phyloP scores from a whole-genome alignment of 2,888 invertebrate genomes.

The Apoderus coryli region DNA sequence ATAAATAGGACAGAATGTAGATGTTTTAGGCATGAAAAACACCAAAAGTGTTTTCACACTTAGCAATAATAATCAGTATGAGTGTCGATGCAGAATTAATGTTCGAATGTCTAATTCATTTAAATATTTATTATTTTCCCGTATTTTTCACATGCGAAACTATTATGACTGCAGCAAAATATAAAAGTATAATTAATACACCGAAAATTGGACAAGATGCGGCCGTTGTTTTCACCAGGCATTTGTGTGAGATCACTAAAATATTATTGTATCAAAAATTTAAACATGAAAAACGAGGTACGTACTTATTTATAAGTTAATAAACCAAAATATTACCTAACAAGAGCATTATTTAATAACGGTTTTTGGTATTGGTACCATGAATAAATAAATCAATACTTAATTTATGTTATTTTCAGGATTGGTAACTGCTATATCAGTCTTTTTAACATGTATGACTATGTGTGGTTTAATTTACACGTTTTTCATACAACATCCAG shows the following conservation, averaged over 20 bases:
- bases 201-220: conserved; percentile 23
- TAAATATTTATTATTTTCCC: conserved; percentile 24
- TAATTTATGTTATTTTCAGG: conserved; percentile 18
- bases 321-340: no score
- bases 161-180: conserved; percentile 23
- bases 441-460: conserved; percentile 21
- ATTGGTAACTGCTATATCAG: conserved; percentile 20
- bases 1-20: no score
- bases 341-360: no score
- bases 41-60: no score
- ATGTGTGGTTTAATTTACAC: conserved; percentile 20
- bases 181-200: conserved; percentile 19
- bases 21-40: no score
- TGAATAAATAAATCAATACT: neutral
- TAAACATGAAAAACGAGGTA: conserved; percentile 23
- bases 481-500: conserved; percentile 21
- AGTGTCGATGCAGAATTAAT: conserved; percentile 24
- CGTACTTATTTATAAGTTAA: conserved; percentile 3
- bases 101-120: conserved; percentile 26
- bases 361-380: no score
- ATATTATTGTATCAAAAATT: conserved; percentile 21
- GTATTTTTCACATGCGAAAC: conserved; percentile 23
- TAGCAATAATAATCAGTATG: no score
- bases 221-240: conserved; percentile 20
- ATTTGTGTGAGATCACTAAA: conserved; percentile 22